A percentile compares a stretch with the other conserved stretches of the same genome.
These are phyloP conservation scores for Apis dorsata DNA, from an alignment of 1,140 invertebrate genomes.

Conservation along the genomic window DNA sequence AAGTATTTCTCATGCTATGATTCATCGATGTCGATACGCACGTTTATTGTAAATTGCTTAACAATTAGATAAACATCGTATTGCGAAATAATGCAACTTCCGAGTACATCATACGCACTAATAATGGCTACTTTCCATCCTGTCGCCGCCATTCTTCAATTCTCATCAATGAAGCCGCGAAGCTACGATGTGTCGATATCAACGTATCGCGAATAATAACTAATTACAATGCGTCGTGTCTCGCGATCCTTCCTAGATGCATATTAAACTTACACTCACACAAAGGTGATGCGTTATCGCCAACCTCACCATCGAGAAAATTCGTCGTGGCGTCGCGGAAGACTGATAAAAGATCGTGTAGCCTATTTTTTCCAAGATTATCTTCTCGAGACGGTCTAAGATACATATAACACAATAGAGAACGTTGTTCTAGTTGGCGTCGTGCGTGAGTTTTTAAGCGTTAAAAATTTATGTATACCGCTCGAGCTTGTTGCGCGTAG, in stretches of 20 bases:
- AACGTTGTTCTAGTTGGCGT: constrained; percentile 41
- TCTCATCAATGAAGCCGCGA: constrained; percentile 13
- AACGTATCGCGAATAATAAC: not conserved
- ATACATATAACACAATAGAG: constrained; percentile 40
- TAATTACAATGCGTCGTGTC: not conserved
- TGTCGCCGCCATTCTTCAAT: not conserved
- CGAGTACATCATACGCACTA: not conserved
- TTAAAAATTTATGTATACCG: constrained; percentile 19
- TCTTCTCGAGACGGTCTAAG: constrained; percentile 29
- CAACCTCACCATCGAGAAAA: not conserved
- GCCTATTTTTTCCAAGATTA: constrained; percentile 57
- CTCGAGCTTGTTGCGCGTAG: not conserved
- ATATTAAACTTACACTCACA: not conserved
- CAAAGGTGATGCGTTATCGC: constrained; percentile 17
- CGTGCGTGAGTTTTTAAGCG: constrained; percentile 36
- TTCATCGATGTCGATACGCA: not conserved
- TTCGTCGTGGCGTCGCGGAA: constrained; percentile 5
- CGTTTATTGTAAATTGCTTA: not conserved
- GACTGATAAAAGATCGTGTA: constrained; percentile 48
- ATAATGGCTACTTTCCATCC: not conserved
- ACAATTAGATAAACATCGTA: not conserved
- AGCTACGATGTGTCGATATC: not conserved
- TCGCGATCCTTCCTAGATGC: not conserved
- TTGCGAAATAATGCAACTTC: not conserved
- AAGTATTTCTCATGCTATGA: not conserved